These are phyloP conservation scores for Pseudachorutes palmiensis DNA, from an alignment of 1,140 invertebrate species.

Conservation along the genomic window DNA sequence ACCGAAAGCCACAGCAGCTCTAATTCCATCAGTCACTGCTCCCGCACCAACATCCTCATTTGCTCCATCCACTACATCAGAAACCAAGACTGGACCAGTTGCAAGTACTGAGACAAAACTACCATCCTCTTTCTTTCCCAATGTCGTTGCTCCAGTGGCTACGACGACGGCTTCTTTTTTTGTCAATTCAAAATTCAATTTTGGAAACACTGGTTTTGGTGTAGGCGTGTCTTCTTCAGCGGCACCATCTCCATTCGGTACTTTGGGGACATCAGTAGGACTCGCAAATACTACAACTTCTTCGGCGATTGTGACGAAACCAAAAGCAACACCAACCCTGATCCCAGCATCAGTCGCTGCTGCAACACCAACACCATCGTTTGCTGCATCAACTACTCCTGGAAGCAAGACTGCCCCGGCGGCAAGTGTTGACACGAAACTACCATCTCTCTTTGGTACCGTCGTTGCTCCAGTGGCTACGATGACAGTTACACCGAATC, in stretches of 20 bases:
- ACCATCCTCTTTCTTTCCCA: not conserved
- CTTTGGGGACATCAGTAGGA: too few species aligned
- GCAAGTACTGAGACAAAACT: not conserved
- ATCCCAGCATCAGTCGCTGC: not conserved
- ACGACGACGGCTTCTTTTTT: not conserved
- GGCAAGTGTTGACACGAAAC: not conserved
- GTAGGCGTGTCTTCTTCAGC: not conserved
- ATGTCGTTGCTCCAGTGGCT: not conserved
- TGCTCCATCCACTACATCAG: not conserved
- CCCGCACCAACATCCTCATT: not conserved
- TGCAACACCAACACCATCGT: not conserved
- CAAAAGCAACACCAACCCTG: not conserved
- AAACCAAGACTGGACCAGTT: not conserved
- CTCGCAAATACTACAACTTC: not conserved
- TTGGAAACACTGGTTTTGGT: not conserved
- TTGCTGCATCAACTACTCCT: not conserved
- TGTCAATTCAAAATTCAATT: not conserved
- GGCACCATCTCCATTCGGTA: not conserved
- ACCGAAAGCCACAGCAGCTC: not conserved
- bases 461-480: not conserved
- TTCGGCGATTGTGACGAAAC: not conserved
- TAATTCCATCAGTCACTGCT: not conserved
- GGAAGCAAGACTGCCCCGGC: not conserved
- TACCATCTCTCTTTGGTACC: not conserved
- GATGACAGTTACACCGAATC: not conserved